Evolutionary conservation across 2,797 vertebrate species (phyloP).

Genomic region (Hylomyscus alleni): DNA sequence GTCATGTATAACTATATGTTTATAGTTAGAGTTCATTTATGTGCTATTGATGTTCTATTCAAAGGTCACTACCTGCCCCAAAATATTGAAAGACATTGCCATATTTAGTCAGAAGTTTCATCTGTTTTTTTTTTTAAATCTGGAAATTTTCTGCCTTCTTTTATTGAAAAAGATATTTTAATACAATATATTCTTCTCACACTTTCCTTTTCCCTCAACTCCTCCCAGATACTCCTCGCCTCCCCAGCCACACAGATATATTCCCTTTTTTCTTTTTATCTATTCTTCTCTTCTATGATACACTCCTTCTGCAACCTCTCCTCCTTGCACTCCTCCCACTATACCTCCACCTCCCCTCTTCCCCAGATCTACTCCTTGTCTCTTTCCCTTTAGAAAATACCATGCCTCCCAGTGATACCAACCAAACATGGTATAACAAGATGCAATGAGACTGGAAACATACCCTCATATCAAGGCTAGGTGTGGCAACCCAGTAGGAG

Average conservation of each 20-base stretch:
- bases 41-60: neutral
- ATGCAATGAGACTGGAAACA: neutral
- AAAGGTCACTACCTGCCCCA: neutral
- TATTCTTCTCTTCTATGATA: neutral
- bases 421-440: neutral
- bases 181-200: neutral
- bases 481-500: neutral
- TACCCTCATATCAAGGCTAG: neutral
- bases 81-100: neutral
- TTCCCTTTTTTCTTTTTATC: neutral
- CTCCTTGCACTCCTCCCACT: no score
- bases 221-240: neutral
- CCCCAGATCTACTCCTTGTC: neutral
- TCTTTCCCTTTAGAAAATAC: neutral
- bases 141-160: neutral
- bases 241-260: no score
- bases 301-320: neutral
- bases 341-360: neutral
- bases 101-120: neutral
- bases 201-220: neutral
- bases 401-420: neutral
- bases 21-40: neutral
- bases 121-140: neutral
- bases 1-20: neutral
- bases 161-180: neutral